Evolutionary conservation across 2,888 invertebrate genomes (phyloP), one percentile per base, ranked within the genome.

Genomic region (Macrosiphum euphorbiae): DNA sequence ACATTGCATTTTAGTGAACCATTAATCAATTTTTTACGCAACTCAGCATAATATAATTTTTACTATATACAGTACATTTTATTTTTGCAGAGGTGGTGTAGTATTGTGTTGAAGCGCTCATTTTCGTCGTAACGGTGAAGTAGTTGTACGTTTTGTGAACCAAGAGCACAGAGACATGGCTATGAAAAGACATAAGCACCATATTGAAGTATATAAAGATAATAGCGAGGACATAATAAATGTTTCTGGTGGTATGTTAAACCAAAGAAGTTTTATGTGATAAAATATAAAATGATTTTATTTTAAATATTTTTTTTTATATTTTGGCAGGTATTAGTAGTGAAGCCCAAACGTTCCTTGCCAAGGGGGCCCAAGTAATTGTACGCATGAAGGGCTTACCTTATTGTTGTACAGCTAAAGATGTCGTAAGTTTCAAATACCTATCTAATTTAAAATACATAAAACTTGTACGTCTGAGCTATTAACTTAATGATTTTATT

Each of bases 101-200:
- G 99, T 99, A 88, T 97, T 99, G 96, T 99, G 99, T 96, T 97
- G 99, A 95, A 99, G 99, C 96, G 98, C 98, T 94, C 98, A 99
- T 96, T 99, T 99, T 95, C 97, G 99, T 95, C 97, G 99, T 95
- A 99, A 99, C 98, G 99, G 99, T 87, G 99, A 99, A 96, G 99
- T 99, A 95, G 97, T 99, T 95, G 98, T 99, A 95, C 97, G 99
- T 95, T 99, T 99, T 96, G 97, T 98, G 94, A 98, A 97, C 95
- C 98, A 98, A 96, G 99, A 99, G 96, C 99, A 99, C 96, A 97
- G 99, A 95, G 99, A 99, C 96, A 98, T 99, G 98, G 99, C 99
- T 91, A 97, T 99, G 92, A 98, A 98, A 96, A 96, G 99, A 95
- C 99, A 99, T 96, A 99, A 99, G 96, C 99, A 99, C 96, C 99